Percentiles rank a stretch among this genome's conserved stretches.
Conservation (phyloP, 2,888 invertebrate species). For the Ormyrus nitidulus region DNA sequence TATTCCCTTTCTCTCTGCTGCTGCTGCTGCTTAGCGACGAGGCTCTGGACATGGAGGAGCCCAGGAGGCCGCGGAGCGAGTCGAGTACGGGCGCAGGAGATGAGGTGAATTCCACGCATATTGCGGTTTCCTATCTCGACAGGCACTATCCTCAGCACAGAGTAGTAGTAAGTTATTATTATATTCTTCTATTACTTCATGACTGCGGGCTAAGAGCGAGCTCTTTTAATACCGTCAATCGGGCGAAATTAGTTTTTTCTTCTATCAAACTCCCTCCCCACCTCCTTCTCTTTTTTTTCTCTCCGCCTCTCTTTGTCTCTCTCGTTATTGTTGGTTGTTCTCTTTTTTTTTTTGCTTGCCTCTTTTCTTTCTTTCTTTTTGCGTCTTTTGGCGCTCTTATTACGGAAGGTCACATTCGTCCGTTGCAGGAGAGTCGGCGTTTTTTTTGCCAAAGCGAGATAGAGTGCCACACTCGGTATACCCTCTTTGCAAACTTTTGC, state of each 20-base stretch:
- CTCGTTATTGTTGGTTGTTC: not conserved
- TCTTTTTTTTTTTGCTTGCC: not conserved
- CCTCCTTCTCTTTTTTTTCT: conserved; percentile 6
- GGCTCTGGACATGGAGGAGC: conserved; percentile 82
- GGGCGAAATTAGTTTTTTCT: conserved; percentile 54
- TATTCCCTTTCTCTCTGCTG: conserved; percentile 15
- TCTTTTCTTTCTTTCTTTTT: not conserved
- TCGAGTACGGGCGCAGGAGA: conserved; percentile 79
- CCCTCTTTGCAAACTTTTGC: no score
- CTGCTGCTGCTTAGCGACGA: conserved; percentile 82
- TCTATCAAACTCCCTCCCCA: not conserved
- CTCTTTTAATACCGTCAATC: conserved; percentile 45
- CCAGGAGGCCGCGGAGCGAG: conserved; percentile 86
- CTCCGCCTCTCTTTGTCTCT: not conserved
- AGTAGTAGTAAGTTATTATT: conserved; percentile 65
- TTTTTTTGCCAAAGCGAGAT: no score
- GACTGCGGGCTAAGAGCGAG: not conserved
- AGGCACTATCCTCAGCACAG: conserved; percentile 71
- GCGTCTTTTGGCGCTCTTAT: not conserved
- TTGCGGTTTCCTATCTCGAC: conserved; percentile 77
- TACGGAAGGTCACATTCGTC: not conserved
- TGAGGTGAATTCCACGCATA: conserved; percentile 74
- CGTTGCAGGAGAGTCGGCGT: no score
- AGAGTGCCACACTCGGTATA: no score
- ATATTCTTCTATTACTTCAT: conserved; percentile 45